Conservation (phyloP, 2,888 invertebrate genomes). For the Linnaemya vulpina region DNA sequence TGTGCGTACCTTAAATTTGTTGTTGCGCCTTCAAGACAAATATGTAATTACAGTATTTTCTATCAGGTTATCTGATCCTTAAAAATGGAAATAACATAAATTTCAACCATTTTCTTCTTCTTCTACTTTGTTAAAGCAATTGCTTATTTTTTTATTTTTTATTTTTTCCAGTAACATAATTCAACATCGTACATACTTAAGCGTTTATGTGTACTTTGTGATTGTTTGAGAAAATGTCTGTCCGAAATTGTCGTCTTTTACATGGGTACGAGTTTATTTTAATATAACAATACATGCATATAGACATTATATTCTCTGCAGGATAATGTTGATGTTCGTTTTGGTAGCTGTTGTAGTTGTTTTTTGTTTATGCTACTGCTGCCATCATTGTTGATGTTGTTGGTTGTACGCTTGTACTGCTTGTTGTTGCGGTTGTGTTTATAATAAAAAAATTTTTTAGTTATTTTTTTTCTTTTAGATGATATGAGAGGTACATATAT, state of each 20-base stretch:
- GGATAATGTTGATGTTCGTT: conserved; percentile 69
- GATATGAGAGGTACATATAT: conserved; percentile 54
- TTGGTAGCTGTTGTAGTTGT: conserved; percentile 53
- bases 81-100: conserved; percentile 81
- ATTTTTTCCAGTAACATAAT: conserved; percentile 27
- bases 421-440: conserved; percentile 74
- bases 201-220: conserved; percentile 50
- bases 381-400: conserved; percentile 43
- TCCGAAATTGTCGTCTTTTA: conserved; percentile 44
- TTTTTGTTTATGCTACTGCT: conserved; percentile 26
- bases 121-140: conserved; percentile 22
- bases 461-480: conserved; percentile 74
- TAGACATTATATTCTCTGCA: conserved; percentile 57
- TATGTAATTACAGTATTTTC: conserved; percentile 83
- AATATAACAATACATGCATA: conserved; percentile 54
- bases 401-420: conserved; percentile 45
- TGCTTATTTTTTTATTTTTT: conserved; percentile 23
- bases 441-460: conserved; percentile 73
- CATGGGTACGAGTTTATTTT: conserved; percentile 38
- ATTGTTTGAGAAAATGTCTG: conserved; percentile 45
- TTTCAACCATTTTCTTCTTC: conserved; percentile 73
- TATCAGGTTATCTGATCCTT: conserved; percentile 82
- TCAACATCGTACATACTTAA: conserved; percentile 25
- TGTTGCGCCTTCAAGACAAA: conserved; percentile 74
- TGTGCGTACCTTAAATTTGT: background rate